phyloP scores from a whole-genome alignment of 2,113 vertebrate genomes.

The Nerophis ophidion region DNA sequence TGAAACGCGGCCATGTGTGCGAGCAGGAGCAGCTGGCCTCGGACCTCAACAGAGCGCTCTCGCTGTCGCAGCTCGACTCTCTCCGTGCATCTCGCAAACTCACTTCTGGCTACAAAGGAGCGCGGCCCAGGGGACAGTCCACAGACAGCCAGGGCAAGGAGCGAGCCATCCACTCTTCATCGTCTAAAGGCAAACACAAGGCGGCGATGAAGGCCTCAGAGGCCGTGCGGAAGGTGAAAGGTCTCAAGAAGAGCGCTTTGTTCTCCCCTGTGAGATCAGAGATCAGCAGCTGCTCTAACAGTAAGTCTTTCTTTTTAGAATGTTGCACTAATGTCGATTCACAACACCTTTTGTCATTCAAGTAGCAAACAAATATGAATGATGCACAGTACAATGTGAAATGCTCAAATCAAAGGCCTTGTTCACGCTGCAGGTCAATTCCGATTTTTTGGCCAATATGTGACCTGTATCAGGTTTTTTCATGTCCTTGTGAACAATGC shows the following conservation, averaged over 20 bases:
- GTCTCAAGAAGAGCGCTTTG: conserved; percentile 77
- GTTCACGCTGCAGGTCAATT: too few relatives aligned
- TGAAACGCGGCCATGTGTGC: conserved; percentile 77
- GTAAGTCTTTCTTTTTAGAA: conserved; percentile 73
- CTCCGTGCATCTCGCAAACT: conserved; percentile 64
- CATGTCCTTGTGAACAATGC: too few relatives aligned
- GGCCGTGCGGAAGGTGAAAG: conserved; percentile 78
- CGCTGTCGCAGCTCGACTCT: conserved; percentile 85
- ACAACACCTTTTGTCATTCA: too few relatives aligned
- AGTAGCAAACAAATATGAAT: too few relatives aligned
- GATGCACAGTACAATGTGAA: too few relatives aligned
- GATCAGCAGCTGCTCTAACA: conserved; percentile 94
- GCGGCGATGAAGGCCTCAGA: conserved; percentile 77
- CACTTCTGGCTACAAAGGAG: conserved; percentile 15
- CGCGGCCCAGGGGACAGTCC: conserved; percentile 66
- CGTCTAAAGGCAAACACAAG: conserved; percentile 83
- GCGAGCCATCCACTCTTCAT: conserved; percentile 63
- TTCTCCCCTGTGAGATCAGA: conserved; percentile 88
- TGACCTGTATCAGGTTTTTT: too few relatives aligned
- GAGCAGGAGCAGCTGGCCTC: conserved; percentile 92
- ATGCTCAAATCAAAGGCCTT: too few relatives aligned
- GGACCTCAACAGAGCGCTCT: conserved; percentile 89
- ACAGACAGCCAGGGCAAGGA: conserved; percentile 75
- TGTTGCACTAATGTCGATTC: not conserved
- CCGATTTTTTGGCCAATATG: too few relatives aligned